phyloP scores from a whole-genome alignment of 1,140 invertebrate species.

The Drosophila sp. region DNA sequence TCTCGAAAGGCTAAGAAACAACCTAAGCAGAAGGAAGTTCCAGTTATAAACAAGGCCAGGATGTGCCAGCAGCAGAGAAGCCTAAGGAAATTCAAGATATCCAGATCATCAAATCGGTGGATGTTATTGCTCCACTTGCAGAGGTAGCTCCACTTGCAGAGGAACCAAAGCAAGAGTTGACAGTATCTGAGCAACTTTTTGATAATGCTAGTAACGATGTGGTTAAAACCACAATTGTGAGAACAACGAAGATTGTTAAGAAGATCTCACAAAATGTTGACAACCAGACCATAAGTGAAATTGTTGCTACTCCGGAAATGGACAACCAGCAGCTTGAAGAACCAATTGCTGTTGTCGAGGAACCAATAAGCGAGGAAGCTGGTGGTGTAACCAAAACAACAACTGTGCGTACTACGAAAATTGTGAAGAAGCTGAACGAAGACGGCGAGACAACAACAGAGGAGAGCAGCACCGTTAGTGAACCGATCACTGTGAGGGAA shows the following conservation, averaged over 20 bases:
- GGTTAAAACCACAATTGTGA: constrained; percentile 77
- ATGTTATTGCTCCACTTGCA: background rate
- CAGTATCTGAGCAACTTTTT: constrained; percentile 23
- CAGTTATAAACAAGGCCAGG: background rate
- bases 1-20: constrained; percentile 15
- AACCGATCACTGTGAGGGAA: constrained; percentile 68
- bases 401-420: constrained; percentile 77
- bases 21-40: constrained; percentile 9
- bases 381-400: constrained; percentile 79
- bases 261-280: constrained; percentile 74
- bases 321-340: constrained; percentile 11
- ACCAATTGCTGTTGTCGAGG: constrained; percentile 14
- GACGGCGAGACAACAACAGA: constrained; percentile 72
- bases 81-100: background rate
- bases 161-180: background rate
- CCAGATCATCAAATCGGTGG: background rate
- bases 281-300: constrained; percentile 33
- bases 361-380: constrained; percentile 29
- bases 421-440: constrained; percentile 70
- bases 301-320: constrained; percentile 1
- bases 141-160: constrained; percentile 3
- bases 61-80: background rate
- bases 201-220: constrained; percentile 56
- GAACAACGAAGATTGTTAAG: constrained; percentile 79
- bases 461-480: constrained; percentile 63